Conservation (phyloP, 2,113 vertebrate species). For the Rhombomys opimus region DNA sequence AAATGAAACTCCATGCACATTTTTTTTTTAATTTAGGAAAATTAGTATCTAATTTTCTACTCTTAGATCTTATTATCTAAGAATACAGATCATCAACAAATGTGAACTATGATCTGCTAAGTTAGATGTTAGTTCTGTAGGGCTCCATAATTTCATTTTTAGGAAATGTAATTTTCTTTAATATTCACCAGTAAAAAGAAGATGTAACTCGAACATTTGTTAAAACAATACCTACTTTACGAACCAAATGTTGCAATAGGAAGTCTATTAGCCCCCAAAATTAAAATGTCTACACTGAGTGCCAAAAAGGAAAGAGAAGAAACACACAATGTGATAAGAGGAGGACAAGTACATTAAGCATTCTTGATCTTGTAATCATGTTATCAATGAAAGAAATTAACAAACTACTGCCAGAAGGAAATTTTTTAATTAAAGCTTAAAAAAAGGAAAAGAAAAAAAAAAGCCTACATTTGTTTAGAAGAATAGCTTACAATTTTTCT, state of each 20-base stretch:
- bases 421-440: conserved; percentile 67
- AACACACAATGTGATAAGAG: neutral
- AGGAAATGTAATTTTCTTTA: conserved; percentile 62
- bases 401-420: conserved; percentile 61
- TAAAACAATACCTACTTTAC: conserved; percentile 38
- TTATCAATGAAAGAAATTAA: conserved; percentile 66
- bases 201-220: conserved; percentile 67
- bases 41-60: neutral
- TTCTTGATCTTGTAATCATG: conserved; percentile 66
- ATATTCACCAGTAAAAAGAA: conserved; percentile 68
- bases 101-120: conserved; percentile 55
- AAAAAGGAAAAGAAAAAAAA: conserved; percentile 26
- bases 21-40: conserved; percentile 40
- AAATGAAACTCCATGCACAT: conserved; percentile 71
- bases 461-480: conserved; percentile 51
- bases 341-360: conserved; percentile 30
- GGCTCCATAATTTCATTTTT: conserved; percentile 62
- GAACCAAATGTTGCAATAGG: conserved; percentile 61
- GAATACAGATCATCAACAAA: conserved; percentile 60
- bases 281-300: conserved; percentile 53
- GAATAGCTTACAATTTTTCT: conserved; percentile 57
- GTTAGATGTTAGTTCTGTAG: conserved; percentile 58
- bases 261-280: conserved; percentile 40
- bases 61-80: neutral
- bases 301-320: neutral